Percentiles rank a stretch among this genome's conserved stretches.
phyloP scores from a whole-genome alignment of 2,797 vertebrate species.

The Eulemur rubriventer region DNA sequence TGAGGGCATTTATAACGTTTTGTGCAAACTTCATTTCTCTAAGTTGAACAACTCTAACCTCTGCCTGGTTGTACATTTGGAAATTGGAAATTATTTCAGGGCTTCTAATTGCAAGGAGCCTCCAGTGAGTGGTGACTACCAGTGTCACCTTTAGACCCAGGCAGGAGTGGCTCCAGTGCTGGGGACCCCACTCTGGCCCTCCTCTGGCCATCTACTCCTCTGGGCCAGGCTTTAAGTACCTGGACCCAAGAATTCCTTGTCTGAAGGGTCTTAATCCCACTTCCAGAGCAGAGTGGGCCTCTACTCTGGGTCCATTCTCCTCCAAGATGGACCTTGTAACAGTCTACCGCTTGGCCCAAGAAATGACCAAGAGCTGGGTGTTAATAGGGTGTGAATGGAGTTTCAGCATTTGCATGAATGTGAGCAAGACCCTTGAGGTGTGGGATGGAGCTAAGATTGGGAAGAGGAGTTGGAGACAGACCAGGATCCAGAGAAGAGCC shows the following conservation, averaged over 20 bases:
- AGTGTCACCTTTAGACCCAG: neutral
- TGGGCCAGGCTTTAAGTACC: neutral
- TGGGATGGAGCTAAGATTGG: neutral
- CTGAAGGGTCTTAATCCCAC: neutral
- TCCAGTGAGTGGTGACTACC: neutral
- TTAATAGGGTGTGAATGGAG: neutral
- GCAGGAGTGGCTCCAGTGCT: neutral
- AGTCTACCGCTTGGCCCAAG: neutral
- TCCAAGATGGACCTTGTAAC: neutral
- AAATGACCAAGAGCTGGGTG: neutral
- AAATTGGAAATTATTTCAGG: neutral
- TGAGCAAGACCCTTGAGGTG: neutral
- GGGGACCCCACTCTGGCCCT: neutral
- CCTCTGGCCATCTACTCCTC: neutral
- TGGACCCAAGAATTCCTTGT: neutral
- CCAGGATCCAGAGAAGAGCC: neutral
- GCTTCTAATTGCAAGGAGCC: neutral
- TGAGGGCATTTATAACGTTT: neutral
- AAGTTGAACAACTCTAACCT: neutral
- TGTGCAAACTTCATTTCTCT: neutral
- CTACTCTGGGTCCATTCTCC: neutral
- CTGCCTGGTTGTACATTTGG: neutral
- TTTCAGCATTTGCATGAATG: neutral
- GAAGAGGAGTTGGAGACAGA: neutral
- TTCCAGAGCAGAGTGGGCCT: neutral